Evolutionary conservation across 2,797 vertebrate genomes (phyloP).

Genomic region (Gambelia wislizenii): DNA sequence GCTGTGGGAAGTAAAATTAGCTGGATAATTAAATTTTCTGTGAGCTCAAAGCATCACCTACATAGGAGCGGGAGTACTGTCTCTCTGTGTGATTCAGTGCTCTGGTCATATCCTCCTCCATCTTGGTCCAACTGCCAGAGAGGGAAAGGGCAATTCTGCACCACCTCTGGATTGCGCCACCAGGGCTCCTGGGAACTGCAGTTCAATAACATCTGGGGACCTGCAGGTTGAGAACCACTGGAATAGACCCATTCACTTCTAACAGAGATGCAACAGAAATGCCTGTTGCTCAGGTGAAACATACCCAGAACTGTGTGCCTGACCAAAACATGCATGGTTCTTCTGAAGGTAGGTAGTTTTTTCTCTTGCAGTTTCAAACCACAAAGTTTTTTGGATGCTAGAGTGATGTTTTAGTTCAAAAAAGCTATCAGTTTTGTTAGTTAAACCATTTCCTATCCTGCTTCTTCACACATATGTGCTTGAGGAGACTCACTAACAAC

Average conservation of each 20-base stretch:
- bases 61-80: not conserved
- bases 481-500: not conserved
- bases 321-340: not conserved
- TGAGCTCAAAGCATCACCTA: not conserved
- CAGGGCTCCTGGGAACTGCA: too few species aligned
- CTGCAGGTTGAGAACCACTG: too few species aligned
- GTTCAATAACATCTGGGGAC: too few species aligned
- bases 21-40: not conserved
- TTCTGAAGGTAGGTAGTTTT: not conserved
- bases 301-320: not conserved
- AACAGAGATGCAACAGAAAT: not conserved
- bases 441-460: too few species aligned
- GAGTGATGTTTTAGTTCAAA: too few species aligned
- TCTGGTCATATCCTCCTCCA: not conserved
- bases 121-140: not conserved
- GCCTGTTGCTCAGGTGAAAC: not conserved
- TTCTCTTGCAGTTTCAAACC: too few species aligned
- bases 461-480: not conserved
- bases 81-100: not conserved
- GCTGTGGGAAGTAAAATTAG: not conserved
- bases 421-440: too few species aligned
- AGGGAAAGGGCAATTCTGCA: not conserved
- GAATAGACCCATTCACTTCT: not conserved
- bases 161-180: not conserved
- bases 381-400: too few species aligned